A percentile compares a stretch with the other conserved stretches of the same genome.
Conservation (phyloP, 2,888 invertebrate species). For the Pandemis corylana region DNA sequence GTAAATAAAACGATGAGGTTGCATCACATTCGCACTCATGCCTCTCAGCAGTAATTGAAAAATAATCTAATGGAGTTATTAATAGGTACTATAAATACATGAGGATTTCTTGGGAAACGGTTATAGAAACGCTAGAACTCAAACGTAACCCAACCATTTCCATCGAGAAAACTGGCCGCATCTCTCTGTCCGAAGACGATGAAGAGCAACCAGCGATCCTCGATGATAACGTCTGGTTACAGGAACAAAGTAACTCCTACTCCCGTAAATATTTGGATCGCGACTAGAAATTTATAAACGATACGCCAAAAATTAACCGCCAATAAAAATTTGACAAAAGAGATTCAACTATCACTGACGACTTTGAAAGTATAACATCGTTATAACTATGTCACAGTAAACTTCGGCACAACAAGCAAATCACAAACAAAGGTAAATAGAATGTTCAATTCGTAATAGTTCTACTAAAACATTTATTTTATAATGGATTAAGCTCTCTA, state of each 20-base stretch:
- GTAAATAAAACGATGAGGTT: slow-evolving; percentile 64
- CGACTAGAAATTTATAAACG: slow-evolving; percentile 78
- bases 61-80: slow-evolving; percentile 65
- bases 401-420: slow-evolving; percentile 79
- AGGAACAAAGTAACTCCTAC: slow-evolving; percentile 75
- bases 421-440: slow-evolving; percentile 82
- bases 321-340: slow-evolving; percentile 61
- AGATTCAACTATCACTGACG: slow-evolving; percentile 59
- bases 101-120: slow-evolving; percentile 59
- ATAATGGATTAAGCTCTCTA: slow-evolving; percentile 82
- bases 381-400: slow-evolving; percentile 74
- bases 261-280: slow-evolving; percentile 75
- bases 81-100: slow-evolving; percentile 62
- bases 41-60: slow-evolving; percentile 60
- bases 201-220: neutral
- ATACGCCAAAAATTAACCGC: slow-evolving; percentile 63
- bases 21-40: slow-evolving; percentile 75
- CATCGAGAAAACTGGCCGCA: slow-evolving; percentile 1
- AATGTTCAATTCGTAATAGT: slow-evolving; percentile 73
- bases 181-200: neutral
- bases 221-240: slow-evolving; percentile 45
- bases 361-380: slow-evolving; percentile 48
- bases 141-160: slow-evolving; percentile 46
- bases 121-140: slow-evolving; percentile 59
- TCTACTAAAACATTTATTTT: slow-evolving; percentile 81